Evolutionary conservation across 2,888 invertebrate species (phyloP).

Genomic region (Megalurothrips usitatus): DNA sequence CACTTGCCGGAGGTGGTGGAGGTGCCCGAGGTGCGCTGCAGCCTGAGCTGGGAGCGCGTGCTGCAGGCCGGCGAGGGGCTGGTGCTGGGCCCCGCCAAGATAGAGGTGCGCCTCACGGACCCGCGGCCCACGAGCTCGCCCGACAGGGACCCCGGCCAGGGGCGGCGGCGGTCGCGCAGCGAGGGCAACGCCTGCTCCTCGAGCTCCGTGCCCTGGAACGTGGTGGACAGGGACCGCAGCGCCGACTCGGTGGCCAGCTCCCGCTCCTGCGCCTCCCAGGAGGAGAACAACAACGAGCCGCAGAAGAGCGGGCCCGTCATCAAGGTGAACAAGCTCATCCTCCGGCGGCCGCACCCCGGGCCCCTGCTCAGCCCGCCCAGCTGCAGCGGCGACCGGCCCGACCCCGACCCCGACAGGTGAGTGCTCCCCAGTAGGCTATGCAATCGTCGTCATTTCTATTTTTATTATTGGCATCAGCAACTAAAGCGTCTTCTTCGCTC

Average conservation of each 20-base stretch:
- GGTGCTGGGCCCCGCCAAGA: background rate
- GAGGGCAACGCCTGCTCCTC: background rate
- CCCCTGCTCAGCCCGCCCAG: background rate
- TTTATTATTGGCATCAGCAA: background rate
- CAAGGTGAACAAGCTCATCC: conserved; percentile 4
- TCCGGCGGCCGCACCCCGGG: background rate
- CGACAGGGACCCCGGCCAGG: background rate
- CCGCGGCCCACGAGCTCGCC: background rate
- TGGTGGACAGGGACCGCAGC: background rate
- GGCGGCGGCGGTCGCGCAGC: background rate
- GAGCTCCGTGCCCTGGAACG: background rate
- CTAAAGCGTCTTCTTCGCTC: background rate
- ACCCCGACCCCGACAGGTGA: background rate
- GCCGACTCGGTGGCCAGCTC: background rate
- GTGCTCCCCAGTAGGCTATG: background rate
- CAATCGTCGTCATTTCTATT: too few relatives aligned
- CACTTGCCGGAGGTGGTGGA: background rate
- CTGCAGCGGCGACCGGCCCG: background rate
- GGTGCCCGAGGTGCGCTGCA: background rate
- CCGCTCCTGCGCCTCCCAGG: background rate
- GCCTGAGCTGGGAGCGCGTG: background rate
- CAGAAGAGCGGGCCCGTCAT: background rate
- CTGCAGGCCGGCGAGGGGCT: background rate
- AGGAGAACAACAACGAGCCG: conserved; percentile 8
- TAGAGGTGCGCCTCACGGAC: background rate